Conservation (phyloP, 2,888 invertebrate genomes). For the Ophion obscuratus region DNA sequence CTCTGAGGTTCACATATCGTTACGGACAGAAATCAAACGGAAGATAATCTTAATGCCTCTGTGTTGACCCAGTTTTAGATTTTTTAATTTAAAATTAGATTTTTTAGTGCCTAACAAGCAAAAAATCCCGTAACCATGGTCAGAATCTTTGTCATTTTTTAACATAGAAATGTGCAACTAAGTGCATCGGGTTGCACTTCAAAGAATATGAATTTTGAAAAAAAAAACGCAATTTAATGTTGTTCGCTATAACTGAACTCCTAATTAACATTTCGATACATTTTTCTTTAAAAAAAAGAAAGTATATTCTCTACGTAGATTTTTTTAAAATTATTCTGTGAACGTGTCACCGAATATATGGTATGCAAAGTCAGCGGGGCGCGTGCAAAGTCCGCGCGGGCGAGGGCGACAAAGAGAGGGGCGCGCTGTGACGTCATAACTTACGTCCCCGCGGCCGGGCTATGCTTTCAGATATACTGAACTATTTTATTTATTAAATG, state of each 20-base stretch:
- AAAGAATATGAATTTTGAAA: not conserved
- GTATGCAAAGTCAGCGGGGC: too few relatives aligned
- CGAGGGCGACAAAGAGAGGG: too few relatives aligned
- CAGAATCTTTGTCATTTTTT: not conserved
- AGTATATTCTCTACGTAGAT: not conserved
- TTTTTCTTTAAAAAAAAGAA: too few relatives aligned
- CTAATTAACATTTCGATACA: too few relatives aligned
- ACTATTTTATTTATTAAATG: not conserved
- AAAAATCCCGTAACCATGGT: constrained; percentile 5
- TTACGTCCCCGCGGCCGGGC: too few relatives aligned
- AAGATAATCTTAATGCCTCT: not conserved
- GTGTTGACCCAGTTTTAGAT: not conserved
- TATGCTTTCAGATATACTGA: not conserved
- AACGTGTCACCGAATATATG: not conserved
- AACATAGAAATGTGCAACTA: not conserved
- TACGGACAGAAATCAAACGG: not conserved
- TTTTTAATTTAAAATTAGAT: too few relatives aligned
- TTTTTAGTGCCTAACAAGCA: too few relatives aligned
- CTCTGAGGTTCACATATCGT: not conserved
- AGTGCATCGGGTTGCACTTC: not conserved
- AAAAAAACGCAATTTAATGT: not conserved
- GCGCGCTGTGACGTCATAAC: too few relatives aligned
- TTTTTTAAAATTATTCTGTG: not conserved
- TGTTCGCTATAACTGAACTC: too few relatives aligned
- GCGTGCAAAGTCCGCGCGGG: too few relatives aligned